phyloP scores from a whole-genome alignment of 2,888 invertebrate genomes.

The Oligia fasciuncula region DNA sequence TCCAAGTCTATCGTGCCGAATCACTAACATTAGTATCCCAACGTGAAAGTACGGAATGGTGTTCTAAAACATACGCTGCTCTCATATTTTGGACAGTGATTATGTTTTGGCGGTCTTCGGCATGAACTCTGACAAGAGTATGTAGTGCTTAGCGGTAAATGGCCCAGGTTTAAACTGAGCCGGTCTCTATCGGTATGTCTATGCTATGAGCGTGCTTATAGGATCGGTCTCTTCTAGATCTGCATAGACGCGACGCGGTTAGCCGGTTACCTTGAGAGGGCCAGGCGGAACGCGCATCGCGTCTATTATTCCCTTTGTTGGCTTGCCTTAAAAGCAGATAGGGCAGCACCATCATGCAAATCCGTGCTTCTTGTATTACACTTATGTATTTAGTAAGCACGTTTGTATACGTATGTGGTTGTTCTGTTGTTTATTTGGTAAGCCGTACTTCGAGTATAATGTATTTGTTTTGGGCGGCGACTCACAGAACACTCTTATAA shows the following conservation, averaged over 20 bases:
- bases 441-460: constrained; percentile 4
- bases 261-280: too few species aligned
- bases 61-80: constrained; percentile 11
- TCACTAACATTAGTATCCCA: constrained; percentile 1
- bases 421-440: constrained; percentile 12
- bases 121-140: not conserved
- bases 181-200: constrained; percentile 4
- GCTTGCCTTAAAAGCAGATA: constrained; percentile 11
- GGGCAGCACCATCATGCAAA: not conserved
- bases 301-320: not conserved
- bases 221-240: not conserved
- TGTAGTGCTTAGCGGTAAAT: constrained; percentile 9
- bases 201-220: constrained; percentile 18
- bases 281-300: not conserved
- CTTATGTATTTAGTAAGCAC: too few species aligned
- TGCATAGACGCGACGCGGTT: not conserved
- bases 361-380: not conserved
- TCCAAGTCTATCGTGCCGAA: constrained; percentile 2
- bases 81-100: constrained; percentile 1
- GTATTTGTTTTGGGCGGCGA: constrained; percentile 12
- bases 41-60: constrained; percentile 1
- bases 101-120: constrained; percentile 17
- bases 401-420: not conserved
- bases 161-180: constrained; percentile 1
- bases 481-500: constrained; percentile 1